phyloP scores from a whole-genome alignment of 2,888 invertebrate genomes.

The Drosophila anomalata region DNA sequence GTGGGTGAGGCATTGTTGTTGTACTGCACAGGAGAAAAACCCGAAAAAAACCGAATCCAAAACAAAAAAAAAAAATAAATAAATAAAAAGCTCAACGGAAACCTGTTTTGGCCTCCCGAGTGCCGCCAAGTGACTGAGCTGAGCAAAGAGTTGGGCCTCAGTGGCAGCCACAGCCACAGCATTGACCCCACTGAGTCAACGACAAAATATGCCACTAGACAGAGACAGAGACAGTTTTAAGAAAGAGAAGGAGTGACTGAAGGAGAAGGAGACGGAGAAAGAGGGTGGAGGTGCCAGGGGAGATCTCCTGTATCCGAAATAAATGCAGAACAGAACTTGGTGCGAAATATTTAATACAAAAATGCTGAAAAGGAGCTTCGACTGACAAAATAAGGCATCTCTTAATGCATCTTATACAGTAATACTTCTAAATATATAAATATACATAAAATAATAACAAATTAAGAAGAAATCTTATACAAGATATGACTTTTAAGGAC shows the following conservation, averaged over 20 bases:
- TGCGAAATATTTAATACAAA: conserved; percentile 78
- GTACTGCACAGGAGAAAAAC: conserved; percentile 36
- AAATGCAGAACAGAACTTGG: conserved; percentile 80
- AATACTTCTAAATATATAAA: background rate
- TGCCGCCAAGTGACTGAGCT: conserved; percentile 30
- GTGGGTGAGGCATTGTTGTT: conserved; percentile 29
- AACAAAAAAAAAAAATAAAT: conserved; percentile 34
- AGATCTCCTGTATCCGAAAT: conserved; percentile 69
- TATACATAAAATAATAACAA: background rate
- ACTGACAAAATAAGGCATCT: conserved; percentile 39
- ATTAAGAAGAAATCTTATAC: no score
- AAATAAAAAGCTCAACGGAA: conserved; percentile 45
- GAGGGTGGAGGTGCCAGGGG: conserved; percentile 26
- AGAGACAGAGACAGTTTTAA: conserved; percentile 9
- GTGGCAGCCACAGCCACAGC: conserved; percentile 56
- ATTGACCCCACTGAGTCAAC: conserved; percentile 79
- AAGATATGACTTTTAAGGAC: no score
- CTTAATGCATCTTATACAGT: conserved; percentile 10
- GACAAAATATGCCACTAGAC: conserved; percentile 68
- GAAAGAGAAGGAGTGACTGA: conserved; percentile 7
- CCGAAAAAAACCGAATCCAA: conserved; percentile 33
- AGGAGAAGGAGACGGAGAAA: background rate
- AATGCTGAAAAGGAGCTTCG: conserved; percentile 52
- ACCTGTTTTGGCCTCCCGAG: conserved; percentile 63
- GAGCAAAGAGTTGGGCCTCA: conserved; percentile 39